Base-by-base conservation (phyloP, 2,888 invertebrate genomes). In the Phania funesta region DNA sequence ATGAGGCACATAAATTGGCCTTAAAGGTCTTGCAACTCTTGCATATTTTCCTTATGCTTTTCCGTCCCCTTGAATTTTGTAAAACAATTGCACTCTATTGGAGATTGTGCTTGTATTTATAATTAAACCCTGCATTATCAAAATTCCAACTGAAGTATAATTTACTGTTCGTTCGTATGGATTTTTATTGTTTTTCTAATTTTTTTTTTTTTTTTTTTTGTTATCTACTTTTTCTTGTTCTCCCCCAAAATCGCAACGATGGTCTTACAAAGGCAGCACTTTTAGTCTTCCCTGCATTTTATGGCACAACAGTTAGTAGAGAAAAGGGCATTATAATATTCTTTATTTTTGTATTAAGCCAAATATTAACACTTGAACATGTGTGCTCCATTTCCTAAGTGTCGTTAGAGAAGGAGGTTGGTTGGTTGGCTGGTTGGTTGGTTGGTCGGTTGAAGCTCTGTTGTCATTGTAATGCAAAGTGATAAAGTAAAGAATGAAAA, bases 281-380 rank as follows among this genome's bases (percentile, higher is more conserved):
- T 73, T 58, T 38, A 38, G 29, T 44, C 24, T 60, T 35, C 18
- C n/a, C 20, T 20, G 50, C n/a, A 50, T 48, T 60, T 76, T 52
- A 76, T 68, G 41, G 67, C 68, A 52, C 60, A 58, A 58, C 32
- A 60, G 32, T 35, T 24, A 16, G 41, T 52, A 24, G 32, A 41
- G 44, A 24, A 20, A 20, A 44, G 44, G 44, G 22, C 44, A 62
- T 62, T 52, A 65, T 60, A 44, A 76, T 76, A 52, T 38, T 38
- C 44, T 68, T 76, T 67, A 67, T 68, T 68, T 68, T 54, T 75
- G 20, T 62, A 78, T 75, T 74, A 78, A 73, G 62, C 74, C 68
- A 82, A 82, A 82, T 82, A 82, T 78, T 82, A 82, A 74, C 78
- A 82, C 82, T 82, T 82, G 70, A 82, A 54, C 82, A 82, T 82